Evolutionary conservation across 2,113 vertebrate genomes (phyloP), one percentile per base, ranked within the genome.

Genomic region (Ceyx cyanopectus): DNA sequence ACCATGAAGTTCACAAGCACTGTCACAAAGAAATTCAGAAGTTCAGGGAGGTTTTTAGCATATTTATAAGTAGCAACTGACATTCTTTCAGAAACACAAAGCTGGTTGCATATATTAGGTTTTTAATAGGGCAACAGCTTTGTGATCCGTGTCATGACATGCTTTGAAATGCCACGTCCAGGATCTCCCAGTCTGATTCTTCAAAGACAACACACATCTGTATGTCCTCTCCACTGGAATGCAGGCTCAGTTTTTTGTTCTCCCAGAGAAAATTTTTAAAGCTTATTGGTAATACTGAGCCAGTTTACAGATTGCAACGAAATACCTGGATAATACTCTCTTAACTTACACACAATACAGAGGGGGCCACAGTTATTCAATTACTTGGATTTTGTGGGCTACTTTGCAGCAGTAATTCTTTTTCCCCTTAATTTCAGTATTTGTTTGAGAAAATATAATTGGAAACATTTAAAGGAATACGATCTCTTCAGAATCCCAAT

Each of bases 51-150:
- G 77, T 85, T 93, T 81, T 89, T 78, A 85, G 58, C 83, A 80
- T 93, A 92, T 89, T 82, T 92, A 54, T 81, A 88, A 83, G 70
- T 41, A 94, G 69, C 30, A 95, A 94, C 48, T 94, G 87, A 89
- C 89, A 89, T 56, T 85, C 81, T 85, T 92, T 78, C 18, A 89
- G 78, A 92, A 89, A 94, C 80, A 91, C 32, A 89, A 85, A 60
- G 70, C 76, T 54, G 34, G 72, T 40, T 92, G 86, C 77, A 93
- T 82, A 92, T 50, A 95, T 88, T 95, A 88, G 73, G 19, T 81
- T 86, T 94, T 84, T 82, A 94, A 80, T 74, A 83, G 84, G 74
- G 91, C 78, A 82, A 85, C 45, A 75, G 67, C 76, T 87, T 87
- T 85, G 81, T 85, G 76, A 91, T 96, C 79, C 6, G 0, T 89